A percentile compares a stretch with the other conserved stretches of the same genome.
phyloP scores from a whole-genome alignment of 2,888 invertebrate genomes.

The Drosophila paramelanica region DNA sequence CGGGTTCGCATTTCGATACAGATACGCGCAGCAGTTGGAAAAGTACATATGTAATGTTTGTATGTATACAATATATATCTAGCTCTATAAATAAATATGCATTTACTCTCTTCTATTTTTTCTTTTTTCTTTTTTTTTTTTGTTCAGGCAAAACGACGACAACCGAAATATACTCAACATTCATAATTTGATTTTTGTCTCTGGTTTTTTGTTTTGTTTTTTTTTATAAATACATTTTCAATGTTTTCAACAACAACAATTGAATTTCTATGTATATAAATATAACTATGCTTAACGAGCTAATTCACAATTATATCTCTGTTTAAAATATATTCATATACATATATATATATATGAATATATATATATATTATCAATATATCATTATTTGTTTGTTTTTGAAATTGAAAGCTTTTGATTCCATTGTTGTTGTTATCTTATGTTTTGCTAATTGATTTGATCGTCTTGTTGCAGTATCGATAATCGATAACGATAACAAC shows the following conservation, averaged over 20 bases:
- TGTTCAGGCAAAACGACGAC: slow-evolving; percentile 37
- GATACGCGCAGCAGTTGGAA: slow-evolving; percentile 17
- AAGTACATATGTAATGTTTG: slow-evolving; percentile 13
- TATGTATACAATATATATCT: slow-evolving; percentile 11
- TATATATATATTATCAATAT: slow-evolving; percentile 27
- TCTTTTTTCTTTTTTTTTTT: neutral
- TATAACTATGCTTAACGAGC: slow-evolving; percentile 67
- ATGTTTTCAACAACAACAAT: slow-evolving; percentile 77
- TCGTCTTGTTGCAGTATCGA: slow-evolving; percentile 34
- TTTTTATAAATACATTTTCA: slow-evolving; percentile 74
- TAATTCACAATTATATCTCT: slow-evolving; percentile 66
- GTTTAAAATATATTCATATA: slow-evolving; percentile 32
- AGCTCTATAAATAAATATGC: slow-evolving; percentile 36
- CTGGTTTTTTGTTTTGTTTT: slow-evolving; percentile 19
- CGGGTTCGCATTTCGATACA: slow-evolving; percentile 4
- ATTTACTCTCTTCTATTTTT: slow-evolving; percentile 9
- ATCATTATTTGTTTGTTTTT: slow-evolving; percentile 30
- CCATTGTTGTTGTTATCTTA: slow-evolving; percentile 14
- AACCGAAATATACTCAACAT: slow-evolving; percentile 61
- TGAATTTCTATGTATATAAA: slow-evolving; percentile 62
- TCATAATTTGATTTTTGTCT: slow-evolving; percentile 43
- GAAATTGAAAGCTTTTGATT: slow-evolving; percentile 63
- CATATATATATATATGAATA: slow-evolving; percentile 27
- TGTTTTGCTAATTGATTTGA: slow-evolving; percentile 14
- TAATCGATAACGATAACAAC: slow-evolving; percentile 20